phyloP scores from a whole-genome alignment of 2,888 invertebrate species.

The Drosophila anceps region DNA sequence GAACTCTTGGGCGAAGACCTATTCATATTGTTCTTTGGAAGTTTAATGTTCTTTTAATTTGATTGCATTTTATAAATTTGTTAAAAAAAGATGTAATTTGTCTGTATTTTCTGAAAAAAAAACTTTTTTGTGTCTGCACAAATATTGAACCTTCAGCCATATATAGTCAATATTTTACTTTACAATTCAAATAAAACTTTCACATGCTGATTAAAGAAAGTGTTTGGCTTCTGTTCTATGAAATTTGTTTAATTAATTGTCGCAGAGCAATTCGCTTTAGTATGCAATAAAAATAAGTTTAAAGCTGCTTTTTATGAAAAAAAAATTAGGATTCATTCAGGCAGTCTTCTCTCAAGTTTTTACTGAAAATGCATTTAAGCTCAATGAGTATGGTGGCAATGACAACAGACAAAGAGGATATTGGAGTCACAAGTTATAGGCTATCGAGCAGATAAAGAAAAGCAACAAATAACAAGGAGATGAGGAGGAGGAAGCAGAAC shows the following conservation, averaged over 20 bases:
- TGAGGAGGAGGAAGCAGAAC: constrained; percentile 20
- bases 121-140: neutral
- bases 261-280: neutral
- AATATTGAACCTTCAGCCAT: neutral
- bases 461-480: neutral
- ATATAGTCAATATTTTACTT: neutral
- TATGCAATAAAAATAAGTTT: neutral
- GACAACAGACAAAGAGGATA: neutral
- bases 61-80: neutral
- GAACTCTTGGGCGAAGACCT: neutral
- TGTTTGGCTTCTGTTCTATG: neutral
- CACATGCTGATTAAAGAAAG: neutral
- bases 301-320: neutral
- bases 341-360: neutral
- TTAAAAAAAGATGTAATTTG: neutral
- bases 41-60: neutral
- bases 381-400: neutral
- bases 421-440: constrained; percentile 1
- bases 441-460: constrained; percentile 19
- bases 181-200: neutral
- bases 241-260: neutral
- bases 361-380: neutral
- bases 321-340: neutral
- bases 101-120: too few relatives aligned
- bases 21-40: neutral